Base-by-base conservation (phyloP, 2,113 vertebrate genomes). In the Cebus imitator region DNA sequence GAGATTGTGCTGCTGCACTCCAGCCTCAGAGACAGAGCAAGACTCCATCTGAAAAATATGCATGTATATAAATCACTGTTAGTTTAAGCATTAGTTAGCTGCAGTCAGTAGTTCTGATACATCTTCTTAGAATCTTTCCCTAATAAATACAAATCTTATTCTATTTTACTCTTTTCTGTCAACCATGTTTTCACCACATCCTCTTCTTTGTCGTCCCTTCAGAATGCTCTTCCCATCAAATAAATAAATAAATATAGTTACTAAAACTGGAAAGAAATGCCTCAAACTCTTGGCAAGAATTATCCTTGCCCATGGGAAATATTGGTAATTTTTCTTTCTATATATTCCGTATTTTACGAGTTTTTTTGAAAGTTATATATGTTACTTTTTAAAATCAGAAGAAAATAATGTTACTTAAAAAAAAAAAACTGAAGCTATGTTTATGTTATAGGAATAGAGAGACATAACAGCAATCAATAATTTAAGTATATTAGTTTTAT, bases 341-440 rank as follows among this genome's bases (percentile, higher is more conserved):
- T 52, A 3, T 18, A 20, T 82, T 81, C 2, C 18, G 3, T n/a
- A 73, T 9, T 78, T 43, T 55, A 16, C 6, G 82, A 25, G 16
- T 21, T 45, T 35, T 68, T 61, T 79, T n/a, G 12, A 30, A 90
- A 61, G 58, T 57, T 23, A 50, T 40, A 52, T 73, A 81, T 81
- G 35, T 37, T 73, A 61, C 10, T 80, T 95, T 45, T 7, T n/a
- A 86, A 93, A 86, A 86, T 72, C 23, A 81, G 80, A 94, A 94
- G 50, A 80, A 58, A 91, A 66, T 78, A 40, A 76, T 58, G 20
- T 72, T 50, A 82, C 4, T n/a, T 58, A 14, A 30, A 85, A 64
- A 64, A 64, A 64, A 45, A 45, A 16, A 45, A 30, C 30, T n/a
- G n/a, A 43, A 16, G 16, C 8, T 30, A 45, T 57, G 37, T 32